Percentiles rank a stretch among this genome's conserved stretches.
These are phyloP conservation scores for Labrus mixtus DNA, from an alignment of 2,113 vertebrate species.

Conservation along the genomic window DNA sequence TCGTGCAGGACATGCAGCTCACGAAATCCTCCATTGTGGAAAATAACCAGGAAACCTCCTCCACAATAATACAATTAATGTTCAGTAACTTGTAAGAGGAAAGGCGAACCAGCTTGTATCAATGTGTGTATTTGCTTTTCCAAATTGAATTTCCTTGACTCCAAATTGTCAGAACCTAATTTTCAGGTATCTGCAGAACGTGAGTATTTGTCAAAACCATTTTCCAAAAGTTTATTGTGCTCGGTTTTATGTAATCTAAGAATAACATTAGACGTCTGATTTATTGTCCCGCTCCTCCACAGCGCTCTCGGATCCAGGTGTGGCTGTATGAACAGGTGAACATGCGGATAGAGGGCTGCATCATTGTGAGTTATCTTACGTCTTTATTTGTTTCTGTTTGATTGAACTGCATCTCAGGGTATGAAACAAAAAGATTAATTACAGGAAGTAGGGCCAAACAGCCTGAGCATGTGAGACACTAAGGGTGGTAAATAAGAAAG, in stretches of 20 bases:
- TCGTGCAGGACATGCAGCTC: not conserved
- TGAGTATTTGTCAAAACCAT: conserved; percentile 81
- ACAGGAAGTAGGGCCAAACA: not conserved
- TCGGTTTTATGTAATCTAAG: not conserved
- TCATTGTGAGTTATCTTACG: conserved; percentile 89
- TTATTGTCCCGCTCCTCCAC: not conserved
- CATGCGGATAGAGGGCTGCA: conserved; percentile 99
- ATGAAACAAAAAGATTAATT: not conserved
- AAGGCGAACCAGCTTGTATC: not conserved
- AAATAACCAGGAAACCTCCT: not conserved
- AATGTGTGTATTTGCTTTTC: not conserved
- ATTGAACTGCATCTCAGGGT: not conserved
- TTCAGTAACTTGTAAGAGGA: fast-evolving
- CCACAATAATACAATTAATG: no score
- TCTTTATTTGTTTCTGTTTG: not conserved
- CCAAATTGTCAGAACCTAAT: conserved; percentile 90
- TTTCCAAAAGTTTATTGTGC: not conserved
- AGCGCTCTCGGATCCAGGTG: conserved; percentile 97
- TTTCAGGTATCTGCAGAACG: conserved; percentile 97
- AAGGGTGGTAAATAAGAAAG: no score
- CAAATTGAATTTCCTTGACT: conserved; percentile 80
- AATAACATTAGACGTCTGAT: not conserved
- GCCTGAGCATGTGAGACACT: not conserved
- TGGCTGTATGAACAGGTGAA: conserved; percentile 99
- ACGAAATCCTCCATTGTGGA: not conserved